A percentile compares a stretch with the other conserved stretches of the same genome.
These are phyloP conservation scores for Polyploca ridens DNA, from an alignment of 2,888 invertebrate genomes.

Conservation along the genomic window DNA sequence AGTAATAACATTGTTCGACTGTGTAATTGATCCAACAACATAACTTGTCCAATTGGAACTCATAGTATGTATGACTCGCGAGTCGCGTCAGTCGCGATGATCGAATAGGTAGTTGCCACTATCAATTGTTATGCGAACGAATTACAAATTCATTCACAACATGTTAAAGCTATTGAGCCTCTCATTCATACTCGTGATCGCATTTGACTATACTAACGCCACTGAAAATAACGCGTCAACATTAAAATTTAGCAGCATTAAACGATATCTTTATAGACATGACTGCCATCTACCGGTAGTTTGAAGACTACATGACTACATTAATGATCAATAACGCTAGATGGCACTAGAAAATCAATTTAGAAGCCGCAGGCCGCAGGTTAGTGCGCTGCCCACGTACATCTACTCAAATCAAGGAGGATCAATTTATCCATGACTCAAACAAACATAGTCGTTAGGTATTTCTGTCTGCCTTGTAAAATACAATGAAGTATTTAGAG, in stretches of 20 bases:
- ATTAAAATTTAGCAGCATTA: constrained; percentile 32
- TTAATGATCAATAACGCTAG: constrained; percentile 35
- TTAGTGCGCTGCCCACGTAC: background rate
- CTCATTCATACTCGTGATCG: background rate
- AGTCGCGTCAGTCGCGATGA: constrained; percentile 8
- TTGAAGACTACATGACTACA: constrained; percentile 11
- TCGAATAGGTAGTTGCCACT: constrained; percentile 9
- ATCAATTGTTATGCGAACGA: constrained; percentile 6
- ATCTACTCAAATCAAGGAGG: no score
- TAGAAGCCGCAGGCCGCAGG: background rate
- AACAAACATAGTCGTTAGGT: no score
- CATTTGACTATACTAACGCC: background rate
- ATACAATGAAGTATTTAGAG: no score
- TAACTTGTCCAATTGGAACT: constrained; percentile 40
- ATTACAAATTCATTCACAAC: background rate
- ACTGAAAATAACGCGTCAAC: background rate
- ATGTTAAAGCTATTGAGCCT: background rate
- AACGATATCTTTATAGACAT: constrained; percentile 7
- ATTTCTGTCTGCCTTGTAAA: no score
- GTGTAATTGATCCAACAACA: constrained; percentile 27
- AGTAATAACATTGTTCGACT: constrained; percentile 38
- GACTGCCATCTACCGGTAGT: constrained; percentile 39
- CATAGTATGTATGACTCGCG: constrained; percentile 18
- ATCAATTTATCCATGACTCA: no score
- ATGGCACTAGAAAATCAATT: constrained; percentile 49